phyloP scores from a whole-genome alignment of 1,140 invertebrate genomes.

The Oscheius sp. region DNA sequence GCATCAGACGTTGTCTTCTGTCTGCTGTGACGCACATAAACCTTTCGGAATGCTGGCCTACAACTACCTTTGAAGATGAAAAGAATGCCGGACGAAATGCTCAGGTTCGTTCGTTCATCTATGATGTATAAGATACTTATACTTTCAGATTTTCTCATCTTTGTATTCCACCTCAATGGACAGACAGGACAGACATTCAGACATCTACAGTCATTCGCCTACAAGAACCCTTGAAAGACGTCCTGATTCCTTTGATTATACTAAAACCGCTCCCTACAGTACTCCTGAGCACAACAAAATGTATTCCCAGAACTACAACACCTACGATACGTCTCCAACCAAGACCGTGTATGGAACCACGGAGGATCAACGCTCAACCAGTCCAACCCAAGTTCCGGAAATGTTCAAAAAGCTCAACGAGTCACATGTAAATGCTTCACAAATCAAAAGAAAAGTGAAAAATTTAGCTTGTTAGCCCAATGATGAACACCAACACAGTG shows the following conservation, averaged over 20 bases:
- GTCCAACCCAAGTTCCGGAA: slow-evolving; percentile 19
- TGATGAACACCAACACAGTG: slow-evolving; percentile 18
- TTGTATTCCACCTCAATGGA: slow-evolving; percentile 4
- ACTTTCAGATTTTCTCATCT: background rate
- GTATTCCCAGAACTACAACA: too few relatives aligned
- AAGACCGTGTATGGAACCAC: too few relatives aligned
- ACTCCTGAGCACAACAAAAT: too few relatives aligned
- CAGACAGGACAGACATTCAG: background rate
- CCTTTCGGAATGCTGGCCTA: slow-evolving; percentile 36
- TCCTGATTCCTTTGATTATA: too few relatives aligned
- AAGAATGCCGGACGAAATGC: background rate
- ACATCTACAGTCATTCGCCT: too few relatives aligned
- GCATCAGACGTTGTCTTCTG: slow-evolving; percentile 46
- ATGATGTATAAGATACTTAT: background rate
- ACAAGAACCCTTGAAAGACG: too few relatives aligned
- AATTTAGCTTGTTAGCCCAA: slow-evolving; percentile 38
- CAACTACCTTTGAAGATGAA: background rate
- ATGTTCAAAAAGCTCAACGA: slow-evolving; percentile 43
- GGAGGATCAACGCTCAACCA: too few relatives aligned
- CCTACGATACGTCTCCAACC: too few relatives aligned
- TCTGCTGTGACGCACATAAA: slow-evolving; percentile 51
- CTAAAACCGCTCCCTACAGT: too few relatives aligned
- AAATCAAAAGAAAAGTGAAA: background rate
- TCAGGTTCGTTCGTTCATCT: too few relatives aligned
- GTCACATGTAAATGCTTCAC: slow-evolving; percentile 34